Evolutionary conservation across 1,140 invertebrate species (phyloP), one percentile per base, ranked within the genome.

Genomic region (Hyphantria cunea): DNA sequence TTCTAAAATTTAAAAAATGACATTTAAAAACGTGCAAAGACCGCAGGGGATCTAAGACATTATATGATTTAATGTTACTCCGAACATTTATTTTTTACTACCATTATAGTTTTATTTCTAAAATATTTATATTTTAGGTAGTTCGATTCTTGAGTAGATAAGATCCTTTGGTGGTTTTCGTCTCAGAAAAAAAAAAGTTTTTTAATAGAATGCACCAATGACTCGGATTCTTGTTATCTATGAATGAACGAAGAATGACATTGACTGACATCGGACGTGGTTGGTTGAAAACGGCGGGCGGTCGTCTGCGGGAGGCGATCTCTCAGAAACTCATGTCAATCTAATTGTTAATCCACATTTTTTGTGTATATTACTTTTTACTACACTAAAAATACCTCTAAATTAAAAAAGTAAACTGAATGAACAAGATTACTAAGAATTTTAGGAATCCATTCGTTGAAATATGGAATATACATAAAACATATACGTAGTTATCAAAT

Each of bases 211-310:
- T 67, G 66, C 65, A 67, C 52, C 54, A 66, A 44, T 67, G 68
- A 60, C 39, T 67, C 61, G 68, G 60, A 66, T 72, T 76, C 78
- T 62, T 76, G 76, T 81, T 71, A 74, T 78, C 72, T 76, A 71
- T 63, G 66, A 69, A 63, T 32, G 44, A 48, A 80, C 68, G 69
- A 76, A 60, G 71, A 79, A 64, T 83, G 84, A 86, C 82, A 83
- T 72, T 86, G 82, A 86, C 77, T 74, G 84, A 84, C 84, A 84
- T 63, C 58, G 66, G 66, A 64, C 31, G 50, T 39, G 53, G 56
- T 55, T 48, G 32, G 55, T 41, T 37, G 50, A 13, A 58, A 45
- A 53, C 73, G 74, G 60, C 72, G 78, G 80, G 82, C 76, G 80
- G 82, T 80, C 73, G 61, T 34, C 42, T 10, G 12, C 45, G 17